Evolutionary conservation across 2,888 invertebrate genomes (phyloP).

Genomic region (Exephanes ischioxanthus): DNA sequence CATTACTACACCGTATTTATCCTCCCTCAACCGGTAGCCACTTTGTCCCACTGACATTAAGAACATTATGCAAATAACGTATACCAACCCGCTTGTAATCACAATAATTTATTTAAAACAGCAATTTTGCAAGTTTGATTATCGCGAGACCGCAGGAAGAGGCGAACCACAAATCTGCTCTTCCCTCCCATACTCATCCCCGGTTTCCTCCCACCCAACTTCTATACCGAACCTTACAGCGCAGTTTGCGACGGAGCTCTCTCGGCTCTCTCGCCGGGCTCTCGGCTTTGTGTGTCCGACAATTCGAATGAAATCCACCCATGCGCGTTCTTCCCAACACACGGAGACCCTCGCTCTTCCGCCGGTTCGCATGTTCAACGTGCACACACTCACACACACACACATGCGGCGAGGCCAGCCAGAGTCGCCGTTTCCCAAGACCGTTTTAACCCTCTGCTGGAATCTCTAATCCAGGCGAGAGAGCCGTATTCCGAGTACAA

Average conservation of each 20-base stretch:
- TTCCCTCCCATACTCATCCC: slow-evolving; percentile 4
- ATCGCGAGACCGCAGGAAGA: slow-evolving; percentile 58
- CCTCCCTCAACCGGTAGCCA: slow-evolving; percentile 16
- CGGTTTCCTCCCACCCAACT: neutral
- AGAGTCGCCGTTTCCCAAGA: slow-evolving; percentile 62
- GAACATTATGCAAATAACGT: slow-evolving; percentile 51
- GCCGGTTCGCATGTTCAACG: slow-evolving; percentile 15
- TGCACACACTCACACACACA: neutral
- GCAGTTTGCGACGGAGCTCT: slow-evolving; percentile 51
- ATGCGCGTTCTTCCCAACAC: slow-evolving; percentile 57
- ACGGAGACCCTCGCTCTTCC: slow-evolving; percentile 3
- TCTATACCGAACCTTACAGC: slow-evolving; percentile 18
- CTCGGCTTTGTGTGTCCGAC: slow-evolving; percentile 64
- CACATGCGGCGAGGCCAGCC: slow-evolving; percentile 6
- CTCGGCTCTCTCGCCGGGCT: slow-evolving; percentile 45
- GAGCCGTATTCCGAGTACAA: slow-evolving; percentile 61
- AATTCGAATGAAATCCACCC: slow-evolving; percentile 65
- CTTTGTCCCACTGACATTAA: neutral
- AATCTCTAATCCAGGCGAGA: slow-evolving; percentile 66
- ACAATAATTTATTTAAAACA: slow-evolving; percentile 59
- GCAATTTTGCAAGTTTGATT: slow-evolving; percentile 64
- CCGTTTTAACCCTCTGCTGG: slow-evolving; percentile 67
- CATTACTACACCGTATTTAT: slow-evolving; percentile 26
- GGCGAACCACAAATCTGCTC: slow-evolving; percentile 60
- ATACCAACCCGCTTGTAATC: slow-evolving; percentile 39